Evolutionary conservation across 2,113 vertebrate species (phyloP), one percentile per base, ranked within the genome.

Genomic region (Semnopithecus entellus): DNA sequence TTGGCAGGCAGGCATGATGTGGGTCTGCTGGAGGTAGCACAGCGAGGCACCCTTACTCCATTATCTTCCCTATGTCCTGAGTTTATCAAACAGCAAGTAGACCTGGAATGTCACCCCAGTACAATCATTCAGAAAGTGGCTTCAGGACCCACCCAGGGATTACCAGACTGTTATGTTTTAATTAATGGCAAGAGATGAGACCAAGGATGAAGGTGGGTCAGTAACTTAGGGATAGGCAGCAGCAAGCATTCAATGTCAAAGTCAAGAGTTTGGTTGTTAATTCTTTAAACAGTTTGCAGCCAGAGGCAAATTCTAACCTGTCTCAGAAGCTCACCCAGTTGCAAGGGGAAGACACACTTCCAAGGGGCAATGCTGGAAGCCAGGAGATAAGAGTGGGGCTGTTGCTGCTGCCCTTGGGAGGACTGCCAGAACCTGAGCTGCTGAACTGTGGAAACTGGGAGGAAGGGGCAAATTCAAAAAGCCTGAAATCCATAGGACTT

Each of bases 41-140:
- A 50, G 14, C 6, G 45, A 55, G 61, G 30, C 13, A 52, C 32
- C 17, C 6, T 8, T 40, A 43, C 16, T 45, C 90, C 86, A 76
- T 91, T 94, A 70, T 68, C 90, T 64, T 6, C 8, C 35, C 50
- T 3, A 35, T 72, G 25, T 52, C 89, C 50, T 2, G 38, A 92
- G 57, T 85, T 91, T 84, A 82, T 43, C 89, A 85, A 96, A 90
- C 30, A 94, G 25, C 68, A 96, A 86, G 70, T 64, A 82, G 52
- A 86, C 84, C 61, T 66, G 68, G 92, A 95, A 89, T n/a, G 17
- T 32, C 11, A 20, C 8, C 32, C 3, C 3, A 2, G 0, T 59
- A 12, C 2, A 17, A 12, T 35, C 22, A 10, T 70, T 78, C 25
- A 80, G 64, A 93, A 55, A 57, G 50, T 32, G 59, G 11, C 20